Evolutionary conservation across 1,140 invertebrate genomes (phyloP).

Genomic region (Helicoverpa zea): DNA sequence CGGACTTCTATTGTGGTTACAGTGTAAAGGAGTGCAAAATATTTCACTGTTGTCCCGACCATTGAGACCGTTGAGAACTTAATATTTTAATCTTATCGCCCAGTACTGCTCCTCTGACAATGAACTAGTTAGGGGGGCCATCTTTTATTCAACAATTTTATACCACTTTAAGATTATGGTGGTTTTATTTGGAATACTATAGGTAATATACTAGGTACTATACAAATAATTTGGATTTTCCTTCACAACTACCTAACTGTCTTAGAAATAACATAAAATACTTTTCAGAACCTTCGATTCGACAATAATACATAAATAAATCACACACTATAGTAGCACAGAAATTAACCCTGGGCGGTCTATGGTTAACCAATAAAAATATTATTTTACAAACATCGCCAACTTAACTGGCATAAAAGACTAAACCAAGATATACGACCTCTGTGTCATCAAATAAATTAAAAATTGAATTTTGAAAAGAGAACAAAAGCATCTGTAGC

Average conservation of each 20-base stretch:
- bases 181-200: neutral
- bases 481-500: slow-evolving; percentile 56
- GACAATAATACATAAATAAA: no score
- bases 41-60: slow-evolving; percentile 61
- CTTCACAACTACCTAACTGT: no score
- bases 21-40: slow-evolving; percentile 66
- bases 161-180: slow-evolving; percentile 10
- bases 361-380: slow-evolving; percentile 35
- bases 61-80: slow-evolving; percentile 70
- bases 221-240: no score
- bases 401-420: slow-evolving; percentile 68
- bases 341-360: slow-evolving; percentile 41
- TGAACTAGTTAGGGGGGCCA: slow-evolving; percentile 31
- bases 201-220: neutral
- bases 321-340: no score
- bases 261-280: neutral
- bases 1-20: slow-evolving; percentile 65
- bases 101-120: slow-evolving; percentile 34
- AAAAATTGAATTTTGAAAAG: slow-evolving; percentile 68
- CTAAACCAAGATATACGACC: slow-evolving; percentile 65
- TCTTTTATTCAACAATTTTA: slow-evolving; percentile 30
- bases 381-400: slow-evolving; percentile 38
- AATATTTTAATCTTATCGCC: slow-evolving; percentile 74
- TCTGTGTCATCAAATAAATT: slow-evolving; percentile 72
- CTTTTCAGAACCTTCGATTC: neutral